Percentiles rank a stretch among this genome's conserved stretches.
These are phyloP conservation scores for Loriculus beryllinus DNA, from an alignment of 2,797 vertebrate species.

Conservation along the genomic window DNA sequence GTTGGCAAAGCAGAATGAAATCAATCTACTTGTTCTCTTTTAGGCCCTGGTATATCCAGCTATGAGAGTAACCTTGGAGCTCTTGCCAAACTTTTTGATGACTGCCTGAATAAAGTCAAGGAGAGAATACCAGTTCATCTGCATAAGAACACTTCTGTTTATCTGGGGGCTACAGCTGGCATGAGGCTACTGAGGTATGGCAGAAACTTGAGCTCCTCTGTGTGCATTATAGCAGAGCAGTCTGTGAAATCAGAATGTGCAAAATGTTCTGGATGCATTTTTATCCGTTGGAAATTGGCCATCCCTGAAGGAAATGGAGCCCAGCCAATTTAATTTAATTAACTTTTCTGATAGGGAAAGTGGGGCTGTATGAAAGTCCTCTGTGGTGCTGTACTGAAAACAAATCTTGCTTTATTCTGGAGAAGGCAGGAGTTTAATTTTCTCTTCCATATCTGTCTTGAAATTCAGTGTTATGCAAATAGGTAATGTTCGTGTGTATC, in stretches of 20 bases:
- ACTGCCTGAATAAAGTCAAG: conserved; percentile 79
- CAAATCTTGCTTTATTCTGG: neutral
- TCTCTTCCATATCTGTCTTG: neutral
- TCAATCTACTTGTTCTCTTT: conserved; percentile 4
- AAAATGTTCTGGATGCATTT: neutral
- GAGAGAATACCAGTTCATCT: conserved; percentile 77
- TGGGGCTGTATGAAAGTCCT: neutral
- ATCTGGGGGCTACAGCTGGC: conserved; percentile 94
- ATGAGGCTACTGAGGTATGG: conserved; percentile 92
- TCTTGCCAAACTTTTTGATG: conserved; percentile 74
- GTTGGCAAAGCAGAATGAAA: conserved; percentile 21
- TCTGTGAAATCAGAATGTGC: neutral
- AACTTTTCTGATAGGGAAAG: neutral
- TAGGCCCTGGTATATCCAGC: conserved; percentile 88
- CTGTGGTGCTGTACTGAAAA: neutral
- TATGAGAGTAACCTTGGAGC: conserved; percentile 74
- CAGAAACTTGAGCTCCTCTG: neutral
- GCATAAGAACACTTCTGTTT: conserved; percentile 80
- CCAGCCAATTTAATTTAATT: conserved; percentile 14
- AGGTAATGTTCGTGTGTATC: neutral
- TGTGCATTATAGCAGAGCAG: neutral
- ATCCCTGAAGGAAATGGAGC: neutral
- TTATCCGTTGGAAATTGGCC: neutral
- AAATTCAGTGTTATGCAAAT: neutral
- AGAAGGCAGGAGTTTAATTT: neutral